Percentiles rank a stretch among this genome's conserved stretches.
Evolutionary conservation across 2,888 invertebrate species (phyloP).

Genomic region (Agonopterix arenella): DNA sequence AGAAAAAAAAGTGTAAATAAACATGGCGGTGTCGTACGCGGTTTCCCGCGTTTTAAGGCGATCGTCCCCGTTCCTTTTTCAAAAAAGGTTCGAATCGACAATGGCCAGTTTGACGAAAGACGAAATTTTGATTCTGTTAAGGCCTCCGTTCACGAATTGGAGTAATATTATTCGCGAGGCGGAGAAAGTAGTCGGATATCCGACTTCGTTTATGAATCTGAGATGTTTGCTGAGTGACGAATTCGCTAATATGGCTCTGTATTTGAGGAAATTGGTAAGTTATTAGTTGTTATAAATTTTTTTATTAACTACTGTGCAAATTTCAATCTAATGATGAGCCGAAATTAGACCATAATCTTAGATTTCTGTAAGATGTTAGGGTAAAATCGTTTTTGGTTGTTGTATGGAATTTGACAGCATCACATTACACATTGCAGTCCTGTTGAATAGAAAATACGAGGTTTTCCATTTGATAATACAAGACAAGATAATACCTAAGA

Average conservation of each 20-base stretch:
- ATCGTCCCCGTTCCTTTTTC: constrained; percentile 52
- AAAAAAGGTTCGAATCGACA: constrained; percentile 63
- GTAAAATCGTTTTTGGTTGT: no score
- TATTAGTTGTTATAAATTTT: background rate
- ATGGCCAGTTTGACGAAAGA: constrained; percentile 67
- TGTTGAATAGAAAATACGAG: no score
- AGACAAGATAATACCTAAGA: no score
- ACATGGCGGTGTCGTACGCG: constrained; percentile 50
- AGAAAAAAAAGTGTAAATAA: constrained; percentile 6
- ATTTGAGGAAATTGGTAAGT: constrained; percentile 71
- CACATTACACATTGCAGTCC: no score
- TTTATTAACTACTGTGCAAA: background rate
- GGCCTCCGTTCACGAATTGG: constrained; percentile 68
- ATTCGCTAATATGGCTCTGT: constrained; percentile 75
- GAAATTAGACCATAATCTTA: no score
- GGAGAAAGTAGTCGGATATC: constrained; percentile 74
- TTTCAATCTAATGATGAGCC: no score
- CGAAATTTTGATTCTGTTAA: constrained; percentile 56
- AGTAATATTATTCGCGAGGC: constrained; percentile 66
- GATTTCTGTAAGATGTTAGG: no score
- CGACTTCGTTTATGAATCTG: constrained; percentile 77
- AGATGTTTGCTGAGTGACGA: constrained; percentile 78
- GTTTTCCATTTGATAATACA: no score
- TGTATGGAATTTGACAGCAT: no score
- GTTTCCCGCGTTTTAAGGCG: constrained; percentile 57